phyloP scores from a whole-genome alignment of 2,888 invertebrate species.

The Cheilosia scutellata region DNA sequence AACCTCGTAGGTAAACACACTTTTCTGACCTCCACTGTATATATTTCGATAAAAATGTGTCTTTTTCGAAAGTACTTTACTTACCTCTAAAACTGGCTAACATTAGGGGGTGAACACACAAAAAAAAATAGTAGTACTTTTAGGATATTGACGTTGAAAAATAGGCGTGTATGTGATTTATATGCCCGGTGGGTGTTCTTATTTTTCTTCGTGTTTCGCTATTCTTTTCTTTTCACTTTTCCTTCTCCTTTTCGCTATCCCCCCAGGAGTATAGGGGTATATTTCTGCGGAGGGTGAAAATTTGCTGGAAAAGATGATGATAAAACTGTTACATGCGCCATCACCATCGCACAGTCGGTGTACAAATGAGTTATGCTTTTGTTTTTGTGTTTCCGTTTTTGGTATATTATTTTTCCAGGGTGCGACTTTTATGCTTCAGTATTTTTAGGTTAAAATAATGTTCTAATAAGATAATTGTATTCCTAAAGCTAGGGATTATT shows the following conservation, averaged over 20 bases:
- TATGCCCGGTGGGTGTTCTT: constrained; percentile 61
- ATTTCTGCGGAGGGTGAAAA: constrained; percentile 26
- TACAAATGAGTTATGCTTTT: constrained; percentile 70
- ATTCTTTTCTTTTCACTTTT: constrained; percentile 18
- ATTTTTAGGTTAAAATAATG: constrained; percentile 61
- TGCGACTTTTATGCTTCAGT: constrained; percentile 55
- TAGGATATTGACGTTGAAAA: constrained; percentile 68
- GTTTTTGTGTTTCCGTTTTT: constrained; percentile 32
- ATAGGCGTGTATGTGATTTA: constrained; percentile 74
- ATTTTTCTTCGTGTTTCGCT: constrained; percentile 1
- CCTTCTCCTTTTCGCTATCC: constrained; percentile 5
- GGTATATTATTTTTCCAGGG: constrained; percentile 30
- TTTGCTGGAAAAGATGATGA: constrained; percentile 47
- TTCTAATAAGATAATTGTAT: constrained; percentile 69
- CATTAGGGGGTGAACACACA: constrained; percentile 24
- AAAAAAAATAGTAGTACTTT: constrained; percentile 57
- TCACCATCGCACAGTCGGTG: constrained; percentile 44
- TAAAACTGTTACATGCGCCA: constrained; percentile 57
- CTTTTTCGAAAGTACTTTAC: constrained; percentile 58
- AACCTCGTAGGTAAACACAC: constrained; percentile 2
- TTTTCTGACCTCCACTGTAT: constrained; percentile 43
- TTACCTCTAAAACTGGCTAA: constrained; percentile 42
- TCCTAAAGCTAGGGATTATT: constrained; percentile 63
- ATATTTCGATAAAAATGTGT: constrained; percentile 31
- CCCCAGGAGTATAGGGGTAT: background rate